A percentile compares a stretch with the other conserved stretches of the same genome.
Conservation (phyloP, 2,888 invertebrate genomes). For the Diplolepis rosae region DNA sequence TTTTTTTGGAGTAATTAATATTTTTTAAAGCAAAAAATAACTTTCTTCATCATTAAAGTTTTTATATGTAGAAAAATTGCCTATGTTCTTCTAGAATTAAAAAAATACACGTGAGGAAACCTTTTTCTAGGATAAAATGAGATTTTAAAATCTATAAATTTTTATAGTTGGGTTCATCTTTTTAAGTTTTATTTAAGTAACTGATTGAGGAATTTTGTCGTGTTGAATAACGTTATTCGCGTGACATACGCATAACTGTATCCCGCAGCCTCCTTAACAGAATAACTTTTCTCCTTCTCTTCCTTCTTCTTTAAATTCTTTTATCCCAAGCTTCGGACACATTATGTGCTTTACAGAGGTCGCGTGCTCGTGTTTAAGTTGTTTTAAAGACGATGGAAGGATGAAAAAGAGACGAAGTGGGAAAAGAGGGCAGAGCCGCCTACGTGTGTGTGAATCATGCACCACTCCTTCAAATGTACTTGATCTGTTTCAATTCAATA, state of each 20-base stretch:
- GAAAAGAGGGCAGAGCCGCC: slow-evolving; percentile 31
- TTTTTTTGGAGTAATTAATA: no score
- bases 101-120: no score
- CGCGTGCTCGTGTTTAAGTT: slow-evolving; percentile 27
- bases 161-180: no score
- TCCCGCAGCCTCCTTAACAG: slow-evolving; percentile 19
- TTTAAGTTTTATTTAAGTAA: background rate
- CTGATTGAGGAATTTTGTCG: background rate
- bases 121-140: no score
- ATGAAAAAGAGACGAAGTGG: slow-evolving; percentile 2
- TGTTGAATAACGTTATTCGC: background rate
- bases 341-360: background rate
- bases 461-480: slow-evolving; percentile 32
- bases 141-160: no score
- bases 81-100: no score
- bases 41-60: no score
- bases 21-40: no score
- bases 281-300: slow-evolving; percentile 20
- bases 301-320: slow-evolving; percentile 10
- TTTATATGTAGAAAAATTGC: no score
- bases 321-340: background rate
- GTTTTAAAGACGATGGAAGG: slow-evolving; percentile 11
- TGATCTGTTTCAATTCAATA: background rate
- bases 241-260: slow-evolving; percentile 19
- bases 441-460: slow-evolving; percentile 27